These are phyloP conservation scores for Lasioglossum albipes DNA, from an alignment of 1,140 invertebrate species.

Conservation along the genomic window DNA sequence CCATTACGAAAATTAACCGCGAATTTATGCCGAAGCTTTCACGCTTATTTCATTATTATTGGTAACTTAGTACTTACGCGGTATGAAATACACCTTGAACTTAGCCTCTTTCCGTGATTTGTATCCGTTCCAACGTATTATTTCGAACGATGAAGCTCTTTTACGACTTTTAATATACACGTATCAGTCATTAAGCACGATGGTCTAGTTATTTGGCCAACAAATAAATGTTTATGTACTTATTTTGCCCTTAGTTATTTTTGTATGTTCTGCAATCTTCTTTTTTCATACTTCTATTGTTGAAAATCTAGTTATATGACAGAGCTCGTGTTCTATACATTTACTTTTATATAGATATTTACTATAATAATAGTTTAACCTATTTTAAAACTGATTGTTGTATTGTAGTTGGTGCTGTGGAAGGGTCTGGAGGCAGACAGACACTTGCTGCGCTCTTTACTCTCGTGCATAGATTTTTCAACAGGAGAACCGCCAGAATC, in stretches of 20 bases:
- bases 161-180: neutral
- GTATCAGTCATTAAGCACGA: neutral
- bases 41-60: slow-evolving; percentile 15
- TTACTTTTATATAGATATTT: slow-evolving; percentile 12
- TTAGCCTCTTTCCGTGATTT: slow-evolving; percentile 42
- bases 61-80: slow-evolving; percentile 18
- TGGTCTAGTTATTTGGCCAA: neutral
- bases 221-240: neutral
- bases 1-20: neutral
- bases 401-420: slow-evolving; percentile 86
- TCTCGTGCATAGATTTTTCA: slow-evolving; percentile 86
- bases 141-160: slow-evolving; percentile 39
- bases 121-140: slow-evolving; percentile 47
- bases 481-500: slow-evolving; percentile 80
- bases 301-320: slow-evolving; percentile 3
- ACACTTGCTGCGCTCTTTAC: slow-evolving; percentile 92
- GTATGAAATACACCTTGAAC: slow-evolving; percentile 40
- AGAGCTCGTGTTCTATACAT: slow-evolving; percentile 16
- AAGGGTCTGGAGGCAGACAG: slow-evolving; percentile 93
- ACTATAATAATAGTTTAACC: slow-evolving; percentile 2
- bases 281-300: slow-evolving; percentile 15
- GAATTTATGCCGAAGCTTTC: neutral
- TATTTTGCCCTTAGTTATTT: neutral
- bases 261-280: neutral
- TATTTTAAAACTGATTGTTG: slow-evolving; percentile 17